Conservation (phyloP, 1,140 invertebrate species). For the Formica exsecta region DNA sequence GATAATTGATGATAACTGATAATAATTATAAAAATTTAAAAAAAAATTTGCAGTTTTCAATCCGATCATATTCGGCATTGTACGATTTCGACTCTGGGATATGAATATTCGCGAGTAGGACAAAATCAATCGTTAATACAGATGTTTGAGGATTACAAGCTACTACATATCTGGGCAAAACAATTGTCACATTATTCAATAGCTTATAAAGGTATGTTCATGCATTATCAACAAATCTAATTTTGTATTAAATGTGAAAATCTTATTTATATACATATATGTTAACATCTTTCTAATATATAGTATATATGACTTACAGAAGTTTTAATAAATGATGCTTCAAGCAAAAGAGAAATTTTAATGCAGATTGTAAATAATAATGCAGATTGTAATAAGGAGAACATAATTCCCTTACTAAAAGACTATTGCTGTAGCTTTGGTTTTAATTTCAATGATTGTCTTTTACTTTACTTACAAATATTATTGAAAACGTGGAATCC, state of each 20-base stretch:
- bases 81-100: conserved; percentile 75
- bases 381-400: conserved; percentile 39
- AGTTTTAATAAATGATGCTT: conserved; percentile 76
- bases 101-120: conserved; percentile 77
- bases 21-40: conserved; percentile 6
- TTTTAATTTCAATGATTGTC: conserved; percentile 81
- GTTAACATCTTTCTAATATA: background rate
- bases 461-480: conserved; percentile 81
- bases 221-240: background rate
- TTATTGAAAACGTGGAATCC: conserved; percentile 83
- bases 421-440: conserved; percentile 82
- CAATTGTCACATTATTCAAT: conserved; percentile 77
- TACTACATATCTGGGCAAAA: conserved; percentile 78
- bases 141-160: conserved; percentile 68
- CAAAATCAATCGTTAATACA: conserved; percentile 63
- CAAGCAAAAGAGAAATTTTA: conserved; percentile 78
- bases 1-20: background rate
- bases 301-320: conserved; percentile 68
- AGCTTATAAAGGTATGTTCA: conserved; percentile 74
- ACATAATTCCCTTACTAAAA: conserved; percentile 76
- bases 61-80: conserved; percentile 71
- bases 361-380: conserved; percentile 75
- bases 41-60: conserved; percentile 66
- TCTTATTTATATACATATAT: background rate
- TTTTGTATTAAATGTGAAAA: background rate